These are phyloP conservation scores for Halichoeres trimaculatus DNA, from an alignment of 2,113 vertebrate species.

Conservation along the genomic window DNA sequence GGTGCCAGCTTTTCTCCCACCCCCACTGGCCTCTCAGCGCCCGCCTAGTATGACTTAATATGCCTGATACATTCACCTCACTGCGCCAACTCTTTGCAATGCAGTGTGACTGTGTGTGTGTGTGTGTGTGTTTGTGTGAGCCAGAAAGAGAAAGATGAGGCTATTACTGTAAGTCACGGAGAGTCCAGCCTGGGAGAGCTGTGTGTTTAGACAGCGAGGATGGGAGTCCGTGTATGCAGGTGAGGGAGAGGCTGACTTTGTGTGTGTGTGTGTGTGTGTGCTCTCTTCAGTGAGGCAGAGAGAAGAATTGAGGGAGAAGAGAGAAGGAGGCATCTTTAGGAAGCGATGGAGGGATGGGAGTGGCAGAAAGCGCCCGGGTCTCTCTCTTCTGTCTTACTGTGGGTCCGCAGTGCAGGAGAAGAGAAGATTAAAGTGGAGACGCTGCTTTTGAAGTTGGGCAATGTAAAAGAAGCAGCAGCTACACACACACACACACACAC, in stretches of 20 bases:
- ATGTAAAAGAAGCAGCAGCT: constrained; percentile 52
- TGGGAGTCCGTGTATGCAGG: background rate
- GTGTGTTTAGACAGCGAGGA: constrained; percentile 28
- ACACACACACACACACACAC: constrained; percentile 25
- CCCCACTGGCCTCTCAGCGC: constrained; percentile 27
- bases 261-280: constrained; percentile 7
- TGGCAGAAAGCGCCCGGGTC: constrained; percentile 45
- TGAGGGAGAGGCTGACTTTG: background rate
- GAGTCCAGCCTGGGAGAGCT: constrained; percentile 40
- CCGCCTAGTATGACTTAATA: constrained; percentile 73
- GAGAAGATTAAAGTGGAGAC: constrained; percentile 78
- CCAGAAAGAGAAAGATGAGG: constrained; percentile 37
- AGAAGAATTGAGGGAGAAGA: constrained; percentile 19
- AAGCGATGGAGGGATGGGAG: constrained; percentile 48
- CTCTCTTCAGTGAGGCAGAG: constrained; percentile 7
- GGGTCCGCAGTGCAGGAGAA: constrained; percentile 72
- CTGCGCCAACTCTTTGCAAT: constrained; percentile 58
- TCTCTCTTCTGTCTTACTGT: constrained; percentile 66
- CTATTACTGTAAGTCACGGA: constrained; percentile 56
- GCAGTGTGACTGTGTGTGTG: constrained; percentile 50
- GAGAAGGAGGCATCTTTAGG: constrained; percentile 30
- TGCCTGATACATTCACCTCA: constrained; percentile 74
- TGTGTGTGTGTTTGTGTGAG: constrained; percentile 45
- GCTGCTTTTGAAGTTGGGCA: constrained; percentile 78
- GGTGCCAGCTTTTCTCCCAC: constrained; percentile 28